Evolutionary conservation across 2,888 invertebrate genomes (phyloP).

Genomic region (Lucinisca nassula): DNA sequence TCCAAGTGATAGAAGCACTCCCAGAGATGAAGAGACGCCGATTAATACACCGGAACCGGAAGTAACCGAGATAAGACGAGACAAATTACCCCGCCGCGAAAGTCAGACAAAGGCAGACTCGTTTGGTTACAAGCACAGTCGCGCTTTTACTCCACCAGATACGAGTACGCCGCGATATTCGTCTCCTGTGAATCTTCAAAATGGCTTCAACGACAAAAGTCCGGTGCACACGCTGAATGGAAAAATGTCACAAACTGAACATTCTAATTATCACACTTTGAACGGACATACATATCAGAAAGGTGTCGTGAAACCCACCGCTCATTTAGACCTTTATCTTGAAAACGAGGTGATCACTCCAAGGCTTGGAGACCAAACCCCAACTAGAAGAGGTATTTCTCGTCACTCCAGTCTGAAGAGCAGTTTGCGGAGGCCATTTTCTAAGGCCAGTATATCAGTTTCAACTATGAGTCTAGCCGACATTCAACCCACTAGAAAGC

Average conservation of each 20-base stretch:
- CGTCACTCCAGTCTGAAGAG: slow-evolving; percentile 48
- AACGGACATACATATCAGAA: slow-evolving; percentile 53
- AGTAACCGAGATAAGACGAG: slow-evolving; percentile 30
- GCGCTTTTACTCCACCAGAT: slow-evolving; percentile 5
- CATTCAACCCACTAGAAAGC: slow-evolving; percentile 63
- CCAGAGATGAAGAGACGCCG: slow-evolving; percentile 46
- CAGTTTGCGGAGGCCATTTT: slow-evolving; percentile 51
- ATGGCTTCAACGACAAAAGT: not conserved
- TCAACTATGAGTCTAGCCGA: slow-evolving; percentile 64
- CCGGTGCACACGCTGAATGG: not conserved
- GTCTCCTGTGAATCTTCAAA: not conserved
- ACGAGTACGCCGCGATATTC: not conserved
- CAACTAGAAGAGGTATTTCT: slow-evolving; percentile 47
- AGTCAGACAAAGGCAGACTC: not conserved
- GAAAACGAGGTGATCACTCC: slow-evolving; percentile 52
- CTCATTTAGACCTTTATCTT: slow-evolving; percentile 47
- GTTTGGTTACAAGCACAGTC: not conserved
- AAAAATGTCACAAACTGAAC: not conserved
- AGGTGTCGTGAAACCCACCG: slow-evolving; percentile 50
- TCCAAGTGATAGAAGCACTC: slow-evolving; percentile 55
- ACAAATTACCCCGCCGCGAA: not conserved
- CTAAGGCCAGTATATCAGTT: slow-evolving; percentile 34
- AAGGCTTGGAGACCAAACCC: slow-evolving; percentile 48
- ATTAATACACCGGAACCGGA: slow-evolving; percentile 60
- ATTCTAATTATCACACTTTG: slow-evolving; percentile 28